A percentile compares a stretch with the other conserved stretches of the same genome.
phyloP scores from a whole-genome alignment of 2,113 vertebrate species.

The Eptesicus fuscus region DNA sequence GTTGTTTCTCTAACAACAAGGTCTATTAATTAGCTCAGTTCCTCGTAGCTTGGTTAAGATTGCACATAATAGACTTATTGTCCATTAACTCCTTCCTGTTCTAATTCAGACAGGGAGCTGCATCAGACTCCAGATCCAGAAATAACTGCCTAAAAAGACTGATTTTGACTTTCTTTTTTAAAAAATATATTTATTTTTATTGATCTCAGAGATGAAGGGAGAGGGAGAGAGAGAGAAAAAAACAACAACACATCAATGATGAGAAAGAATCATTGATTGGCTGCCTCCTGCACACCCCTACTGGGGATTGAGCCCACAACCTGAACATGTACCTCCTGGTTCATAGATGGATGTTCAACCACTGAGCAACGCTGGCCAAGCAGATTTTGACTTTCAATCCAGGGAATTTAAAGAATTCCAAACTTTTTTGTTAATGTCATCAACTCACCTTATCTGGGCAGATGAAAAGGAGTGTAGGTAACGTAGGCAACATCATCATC shows the following conservation, averaged over 20 bases:
- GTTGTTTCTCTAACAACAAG: background rate
- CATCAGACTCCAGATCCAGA: background rate
- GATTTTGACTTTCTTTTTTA: background rate
- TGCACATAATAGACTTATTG: background rate
- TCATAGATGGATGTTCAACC: too few species aligned
- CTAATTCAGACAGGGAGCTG: background rate
- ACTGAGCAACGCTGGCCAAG: too few species aligned
- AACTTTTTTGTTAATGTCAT: conserved; percentile 7
- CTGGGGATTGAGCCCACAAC: too few species aligned
- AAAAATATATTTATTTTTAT: too few species aligned
- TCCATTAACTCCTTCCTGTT: background rate
- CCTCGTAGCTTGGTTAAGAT: background rate
- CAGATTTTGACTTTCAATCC: background rate
- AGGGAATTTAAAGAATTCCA: background rate
- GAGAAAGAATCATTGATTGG: too few species aligned
- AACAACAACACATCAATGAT: too few species aligned
- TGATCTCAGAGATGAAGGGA: too few species aligned
- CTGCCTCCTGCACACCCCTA: too few species aligned
- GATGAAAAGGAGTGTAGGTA: background rate
- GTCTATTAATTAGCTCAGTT: conserved; percentile 13
- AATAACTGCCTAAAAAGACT: background rate
- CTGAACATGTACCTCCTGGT: too few species aligned
- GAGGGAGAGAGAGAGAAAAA: too few species aligned
- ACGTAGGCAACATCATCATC: background rate
- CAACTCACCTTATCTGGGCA: background rate